phyloP scores from a whole-genome alignment of 1,140 invertebrate species.

The Tetramorium alpestre region DNA sequence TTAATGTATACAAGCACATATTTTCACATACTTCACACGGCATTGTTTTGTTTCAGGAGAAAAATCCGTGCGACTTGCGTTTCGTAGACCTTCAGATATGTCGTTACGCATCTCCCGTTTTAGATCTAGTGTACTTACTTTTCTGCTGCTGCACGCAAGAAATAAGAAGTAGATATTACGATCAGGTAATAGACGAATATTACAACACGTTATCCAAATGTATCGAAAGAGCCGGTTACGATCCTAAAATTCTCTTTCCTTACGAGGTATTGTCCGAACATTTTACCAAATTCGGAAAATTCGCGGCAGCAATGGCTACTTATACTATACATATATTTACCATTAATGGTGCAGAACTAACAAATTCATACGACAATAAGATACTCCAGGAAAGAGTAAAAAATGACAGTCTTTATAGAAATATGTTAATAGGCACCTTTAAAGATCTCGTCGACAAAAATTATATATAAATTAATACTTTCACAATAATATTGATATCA shows the following conservation, averaged over 20 bases:
- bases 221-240: slow-evolving; percentile 73
- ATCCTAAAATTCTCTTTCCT: slow-evolving; percentile 74
- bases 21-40: background rate
- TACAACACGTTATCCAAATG: slow-evolving; percentile 80
- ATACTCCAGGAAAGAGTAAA: slow-evolving; percentile 37
- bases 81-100: slow-evolving; percentile 86
- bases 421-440: slow-evolving; percentile 55
- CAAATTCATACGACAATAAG: background rate
- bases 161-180: slow-evolving; percentile 81
- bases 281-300: slow-evolving; percentile 72
- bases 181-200: slow-evolving; percentile 84
- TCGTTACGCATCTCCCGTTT: slow-evolving; percentile 83
- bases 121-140: slow-evolving; percentile 87
- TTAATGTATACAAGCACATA: background rate
- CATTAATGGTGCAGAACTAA: slow-evolving; percentile 31
- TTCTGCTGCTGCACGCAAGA: slow-evolving; percentile 84
- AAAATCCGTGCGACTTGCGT: slow-evolving; percentile 71
- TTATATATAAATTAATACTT: slow-evolving; percentile 59
- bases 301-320: slow-evolving; percentile 68
- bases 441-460: slow-evolving; percentile 70
- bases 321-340: slow-evolving; percentile 66
- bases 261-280: slow-evolving; percentile 71
- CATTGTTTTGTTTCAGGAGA: slow-evolving; percentile 50
- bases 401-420: slow-evolving; percentile 64
- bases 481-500: background rate